A percentile compares a stretch with the other conserved stretches of the same genome.
Evolutionary conservation across 2,888 invertebrate species (phyloP).

Genomic region (Cordilura impudica): DNA sequence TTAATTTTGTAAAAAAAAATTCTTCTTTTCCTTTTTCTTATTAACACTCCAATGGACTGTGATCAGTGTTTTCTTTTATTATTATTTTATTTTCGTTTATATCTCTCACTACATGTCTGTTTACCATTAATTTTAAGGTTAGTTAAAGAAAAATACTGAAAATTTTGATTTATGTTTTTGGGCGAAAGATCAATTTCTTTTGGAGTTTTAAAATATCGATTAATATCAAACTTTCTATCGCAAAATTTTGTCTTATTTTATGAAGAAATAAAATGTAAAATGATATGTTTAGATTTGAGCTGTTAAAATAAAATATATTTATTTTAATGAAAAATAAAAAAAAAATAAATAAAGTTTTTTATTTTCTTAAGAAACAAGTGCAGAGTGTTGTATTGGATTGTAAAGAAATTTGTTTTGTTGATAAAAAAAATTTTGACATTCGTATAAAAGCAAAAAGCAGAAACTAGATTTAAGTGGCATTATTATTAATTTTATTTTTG

Average conservation of each 20-base stretch:
- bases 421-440: too few relatives aligned
- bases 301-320: constrained; percentile 45
- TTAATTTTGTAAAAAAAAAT: not conserved
- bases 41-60: constrained; percentile 65
- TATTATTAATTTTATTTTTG: too few relatives aligned
- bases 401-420: too few relatives aligned
- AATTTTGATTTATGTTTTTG: constrained; percentile 16
- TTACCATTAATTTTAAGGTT: constrained; percentile 12
- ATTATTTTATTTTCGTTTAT: constrained; percentile 16
- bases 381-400: too few relatives aligned
- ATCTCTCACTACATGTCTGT: not conserved
- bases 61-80: constrained; percentile 60
- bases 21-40: constrained; percentile 1
- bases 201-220: constrained; percentile 29
- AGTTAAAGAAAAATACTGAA: constrained; percentile 17
- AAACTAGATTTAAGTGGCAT: too few relatives aligned
- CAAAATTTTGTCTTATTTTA: constrained; percentile 30
- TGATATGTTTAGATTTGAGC: constrained; percentile 34
- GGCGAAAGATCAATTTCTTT: constrained; percentile 43
- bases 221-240: constrained; percentile 37
- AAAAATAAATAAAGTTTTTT: too few relatives aligned
- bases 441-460: too few relatives aligned
- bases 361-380: too few relatives aligned
- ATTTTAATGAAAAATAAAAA: constrained; percentile 14
- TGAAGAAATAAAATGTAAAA: constrained; percentile 46